These are phyloP conservation scores for Scalopus aquaticus DNA, from an alignment of 2,113 vertebrate species.

Conservation along the genomic window DNA sequence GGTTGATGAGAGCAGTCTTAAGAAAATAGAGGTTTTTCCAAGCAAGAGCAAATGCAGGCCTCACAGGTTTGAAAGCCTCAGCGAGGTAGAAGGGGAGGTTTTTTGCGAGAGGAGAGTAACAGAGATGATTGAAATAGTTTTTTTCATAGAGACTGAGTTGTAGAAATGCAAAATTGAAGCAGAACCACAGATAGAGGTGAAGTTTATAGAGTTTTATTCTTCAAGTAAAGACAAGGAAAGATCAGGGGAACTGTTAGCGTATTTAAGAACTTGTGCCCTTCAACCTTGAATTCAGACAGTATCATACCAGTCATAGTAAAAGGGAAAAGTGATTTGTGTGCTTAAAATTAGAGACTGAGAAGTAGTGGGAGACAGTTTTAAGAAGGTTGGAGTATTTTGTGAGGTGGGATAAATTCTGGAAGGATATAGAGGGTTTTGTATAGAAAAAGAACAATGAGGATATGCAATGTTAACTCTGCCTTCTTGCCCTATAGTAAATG, in stretches of 20 bases:
- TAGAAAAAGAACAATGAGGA: not conserved
- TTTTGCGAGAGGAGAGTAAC: not conserved
- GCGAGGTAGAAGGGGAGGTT: not conserved
- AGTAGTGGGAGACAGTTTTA: not conserved
- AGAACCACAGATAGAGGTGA: not conserved
- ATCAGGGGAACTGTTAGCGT: not conserved
- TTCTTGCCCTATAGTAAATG: not conserved
- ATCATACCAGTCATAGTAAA: not conserved
- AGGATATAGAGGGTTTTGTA: not conserved
- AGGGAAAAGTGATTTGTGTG: not conserved
- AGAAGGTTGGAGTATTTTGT: not conserved
- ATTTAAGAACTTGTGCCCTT: not conserved
- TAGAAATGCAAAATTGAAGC: not conserved
- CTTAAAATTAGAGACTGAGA: not conserved
- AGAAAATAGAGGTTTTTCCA: no score
- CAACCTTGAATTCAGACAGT: not conserved
- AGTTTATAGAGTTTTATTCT: not conserved
- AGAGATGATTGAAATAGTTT: not conserved
- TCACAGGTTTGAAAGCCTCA: not conserved
- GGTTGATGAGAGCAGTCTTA: not conserved
- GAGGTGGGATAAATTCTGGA: not conserved
- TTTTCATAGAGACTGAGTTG: not conserved
- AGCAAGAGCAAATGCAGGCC: not conserved
- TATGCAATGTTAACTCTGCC: not conserved
- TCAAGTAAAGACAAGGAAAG: not conserved